phyloP scores from a whole-genome alignment of 2,888 invertebrate species.

The Cephalotes varians region DNA sequence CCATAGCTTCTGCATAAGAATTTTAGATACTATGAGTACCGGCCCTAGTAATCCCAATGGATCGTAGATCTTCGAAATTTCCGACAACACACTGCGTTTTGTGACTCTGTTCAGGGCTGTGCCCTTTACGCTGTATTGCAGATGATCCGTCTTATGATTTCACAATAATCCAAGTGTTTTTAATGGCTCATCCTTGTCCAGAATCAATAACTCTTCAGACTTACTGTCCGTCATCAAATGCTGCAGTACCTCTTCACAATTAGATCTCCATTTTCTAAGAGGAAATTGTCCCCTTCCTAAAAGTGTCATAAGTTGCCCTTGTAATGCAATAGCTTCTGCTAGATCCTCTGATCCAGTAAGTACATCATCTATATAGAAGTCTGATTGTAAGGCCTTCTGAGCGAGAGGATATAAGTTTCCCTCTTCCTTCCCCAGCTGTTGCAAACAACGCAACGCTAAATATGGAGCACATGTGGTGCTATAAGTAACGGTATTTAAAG shows the following conservation, averaged over 20 bases:
- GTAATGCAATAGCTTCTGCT: background rate
- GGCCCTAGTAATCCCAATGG: background rate
- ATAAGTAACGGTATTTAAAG: background rate
- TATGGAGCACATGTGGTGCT: background rate
- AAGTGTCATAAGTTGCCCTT: background rate
- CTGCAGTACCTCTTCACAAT: background rate
- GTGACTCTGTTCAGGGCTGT: background rate
- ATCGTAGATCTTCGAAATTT: background rate
- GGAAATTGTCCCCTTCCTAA: background rate
- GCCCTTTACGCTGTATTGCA: background rate
- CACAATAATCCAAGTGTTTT: background rate
- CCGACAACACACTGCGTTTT: background rate
- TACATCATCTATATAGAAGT: background rate
- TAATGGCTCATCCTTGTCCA: background rate
- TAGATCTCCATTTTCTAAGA: background rate
- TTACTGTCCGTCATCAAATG: background rate
- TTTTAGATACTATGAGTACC: background rate
- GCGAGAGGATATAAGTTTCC: background rate
- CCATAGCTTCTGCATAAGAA: too few relatives aligned
- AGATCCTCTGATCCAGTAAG: background rate
- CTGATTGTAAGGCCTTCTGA: background rate
- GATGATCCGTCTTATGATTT: background rate
- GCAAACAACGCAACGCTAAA: background rate
- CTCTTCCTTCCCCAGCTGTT: background rate
- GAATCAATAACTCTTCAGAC: background rate